Evolutionary conservation across 1,140 invertebrate genomes (phyloP).

Genomic region (Pachypsylla venusta): DNA sequence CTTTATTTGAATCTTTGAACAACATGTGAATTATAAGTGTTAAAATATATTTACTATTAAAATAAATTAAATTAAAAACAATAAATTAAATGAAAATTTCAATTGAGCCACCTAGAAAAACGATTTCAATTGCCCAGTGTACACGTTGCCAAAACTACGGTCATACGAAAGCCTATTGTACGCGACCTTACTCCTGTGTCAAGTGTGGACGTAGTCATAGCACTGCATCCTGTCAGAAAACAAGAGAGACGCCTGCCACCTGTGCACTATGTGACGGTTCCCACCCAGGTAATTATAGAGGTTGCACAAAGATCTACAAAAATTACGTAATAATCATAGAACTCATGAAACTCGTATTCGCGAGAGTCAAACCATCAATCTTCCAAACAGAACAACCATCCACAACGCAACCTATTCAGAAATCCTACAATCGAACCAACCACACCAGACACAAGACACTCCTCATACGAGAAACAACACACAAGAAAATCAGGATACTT

Average conservation of each 20-base stretch:
- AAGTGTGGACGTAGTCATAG: constrained; percentile 29
- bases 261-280: constrained; percentile 21
- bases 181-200: constrained; percentile 24
- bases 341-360: not conserved
- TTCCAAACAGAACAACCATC: not conserved
- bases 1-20: no score
- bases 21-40: no score
- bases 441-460: not conserved
- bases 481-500: not conserved
- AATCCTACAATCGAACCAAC: not conserved
- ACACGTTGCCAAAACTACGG: constrained; percentile 16
- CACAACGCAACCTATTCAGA: not conserved
- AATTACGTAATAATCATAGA: not conserved
- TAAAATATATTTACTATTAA: no score
- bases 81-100: constrained; percentile 24
- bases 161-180: constrained; percentile 27
- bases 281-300: constrained; percentile 30
- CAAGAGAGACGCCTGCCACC: constrained; percentile 13
- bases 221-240: constrained; percentile 29
- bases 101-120: constrained; percentile 25
- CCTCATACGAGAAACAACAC: no score
- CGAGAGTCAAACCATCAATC: no score
- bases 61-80: no score
- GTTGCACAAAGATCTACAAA: constrained; percentile 24
- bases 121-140: constrained; percentile 25